Conservation (phyloP, 1,140 invertebrate genomes). For the Eumaeus atala region DNA sequence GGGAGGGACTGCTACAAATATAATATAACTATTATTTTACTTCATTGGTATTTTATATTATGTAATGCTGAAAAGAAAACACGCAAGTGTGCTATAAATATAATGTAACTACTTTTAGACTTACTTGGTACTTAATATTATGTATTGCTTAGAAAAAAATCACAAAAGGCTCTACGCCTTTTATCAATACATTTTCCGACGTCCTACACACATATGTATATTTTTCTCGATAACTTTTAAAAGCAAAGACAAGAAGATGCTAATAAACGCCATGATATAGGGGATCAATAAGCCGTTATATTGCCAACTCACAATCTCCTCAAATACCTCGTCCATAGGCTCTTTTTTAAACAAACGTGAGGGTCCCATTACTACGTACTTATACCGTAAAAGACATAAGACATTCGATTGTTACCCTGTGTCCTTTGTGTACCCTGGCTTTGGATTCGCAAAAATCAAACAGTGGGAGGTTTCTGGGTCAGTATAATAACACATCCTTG, state of each 20-base stretch:
- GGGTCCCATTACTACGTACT: neutral
- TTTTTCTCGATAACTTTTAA: neutral
- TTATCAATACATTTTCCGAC: neutral
- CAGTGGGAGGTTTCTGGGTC: slow-evolving; percentile 2
- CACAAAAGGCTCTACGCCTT: no score
- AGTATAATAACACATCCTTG: slow-evolving; percentile 6
- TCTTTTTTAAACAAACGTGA: slow-evolving; percentile 4
- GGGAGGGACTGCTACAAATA: no score
- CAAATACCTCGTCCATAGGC: neutral
- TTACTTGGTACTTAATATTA: no score
- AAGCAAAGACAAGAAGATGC: neutral
- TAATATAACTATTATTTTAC: no score
- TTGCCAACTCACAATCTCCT: no score
- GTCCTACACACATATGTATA: neutral
- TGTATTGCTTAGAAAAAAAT: no score
- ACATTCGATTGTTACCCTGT: slow-evolving; percentile 5
- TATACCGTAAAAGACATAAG: neutral
- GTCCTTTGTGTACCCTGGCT: neutral
- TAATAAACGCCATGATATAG: neutral
- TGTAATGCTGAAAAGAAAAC: no score
- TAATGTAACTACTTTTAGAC: no score
- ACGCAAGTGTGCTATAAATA: no score
- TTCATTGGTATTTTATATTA: no score
- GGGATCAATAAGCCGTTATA: no score
- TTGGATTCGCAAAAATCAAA: slow-evolving; percentile 7